Evolutionary conservation across 2,888 invertebrate species (phyloP), one percentile per base, ranked within the genome.

Genomic region (Hydrotaea diabolus): DNA sequence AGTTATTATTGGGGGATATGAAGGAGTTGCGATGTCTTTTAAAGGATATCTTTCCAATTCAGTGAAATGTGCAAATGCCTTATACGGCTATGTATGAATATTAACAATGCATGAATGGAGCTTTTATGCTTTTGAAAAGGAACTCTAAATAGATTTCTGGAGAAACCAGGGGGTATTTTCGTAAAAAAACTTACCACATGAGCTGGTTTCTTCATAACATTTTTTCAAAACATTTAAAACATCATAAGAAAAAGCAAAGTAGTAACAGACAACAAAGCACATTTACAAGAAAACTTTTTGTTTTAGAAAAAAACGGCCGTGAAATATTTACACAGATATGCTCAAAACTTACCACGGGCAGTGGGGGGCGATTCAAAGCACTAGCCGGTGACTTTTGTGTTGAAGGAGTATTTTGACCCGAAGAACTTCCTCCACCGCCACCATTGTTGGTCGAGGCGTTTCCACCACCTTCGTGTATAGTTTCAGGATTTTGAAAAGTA

Each of bases 401-500:
- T 15, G 88, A 88, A 80, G 92, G 90, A 15, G 90, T 90, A 66
- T 88, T 90, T 64, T 90, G 91, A 13, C 91, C 91, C 19, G 90
- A 89, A 7, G 76, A 57, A 80, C 76, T 85, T 49, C 86, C 86
- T 71, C 80, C 85, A 57, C 62, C 62, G 80, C 73, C 87, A 49
- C 86, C 87, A 31, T 31, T 31, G 31, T 31, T 31, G 31, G 7
- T 31, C 31, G 7, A 31, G 2, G 31, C 3, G 7, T 31, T 31
- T 31, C 31, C 31, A 85, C 85, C 86, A 26, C 88, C 90, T 87
- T 92, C 92, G 83, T 90, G 89, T 80, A 91, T 92, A 77, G 93
- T 94, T 89, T 95, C 95, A 17, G 96, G 96, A 86, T 96, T 96
- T 93, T 96, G 96, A 94, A 97, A 97, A 88, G 98, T 97, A 92